Evolutionary conservation across 2,113 vertebrate species (phyloP).

Genomic region (Balaenoptera acutorostrata): DNA sequence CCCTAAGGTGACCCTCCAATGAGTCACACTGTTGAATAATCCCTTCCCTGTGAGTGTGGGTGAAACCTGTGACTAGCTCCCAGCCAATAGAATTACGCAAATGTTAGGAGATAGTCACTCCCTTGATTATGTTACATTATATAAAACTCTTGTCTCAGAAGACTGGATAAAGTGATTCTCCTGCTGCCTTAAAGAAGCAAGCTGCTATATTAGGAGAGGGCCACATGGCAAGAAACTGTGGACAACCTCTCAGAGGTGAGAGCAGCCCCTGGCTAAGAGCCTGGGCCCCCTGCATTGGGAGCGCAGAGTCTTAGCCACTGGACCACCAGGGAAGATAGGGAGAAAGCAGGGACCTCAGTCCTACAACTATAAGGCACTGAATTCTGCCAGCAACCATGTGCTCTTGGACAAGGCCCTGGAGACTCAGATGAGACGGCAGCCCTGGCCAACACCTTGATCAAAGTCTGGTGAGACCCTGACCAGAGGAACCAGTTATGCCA

Average conservation of each 20-base stretch:
- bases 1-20: neutral
- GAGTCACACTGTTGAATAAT: neutral
- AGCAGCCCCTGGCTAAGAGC: neutral
- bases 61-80: neutral
- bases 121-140: neutral
- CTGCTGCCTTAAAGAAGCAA: neutral
- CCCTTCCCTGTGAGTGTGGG: neutral
- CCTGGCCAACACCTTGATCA: neutral
- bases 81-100: neutral
- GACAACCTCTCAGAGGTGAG: neutral
- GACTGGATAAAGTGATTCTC: neutral
- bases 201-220: neutral
- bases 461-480: neutral
- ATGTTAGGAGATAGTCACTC: neutral
- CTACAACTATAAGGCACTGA: neutral
- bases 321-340: neutral
- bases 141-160: neutral
- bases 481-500: neutral
- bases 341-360: neutral
- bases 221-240: neutral
- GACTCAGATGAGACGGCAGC: too few relatives aligned
- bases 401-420: neutral
- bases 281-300: too few relatives aligned
- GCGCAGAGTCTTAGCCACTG: too few relatives aligned
- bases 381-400: neutral